phyloP scores from a whole-genome alignment of 2,113 vertebrate genomes.

The Eudyptes chrysolophus region DNA sequence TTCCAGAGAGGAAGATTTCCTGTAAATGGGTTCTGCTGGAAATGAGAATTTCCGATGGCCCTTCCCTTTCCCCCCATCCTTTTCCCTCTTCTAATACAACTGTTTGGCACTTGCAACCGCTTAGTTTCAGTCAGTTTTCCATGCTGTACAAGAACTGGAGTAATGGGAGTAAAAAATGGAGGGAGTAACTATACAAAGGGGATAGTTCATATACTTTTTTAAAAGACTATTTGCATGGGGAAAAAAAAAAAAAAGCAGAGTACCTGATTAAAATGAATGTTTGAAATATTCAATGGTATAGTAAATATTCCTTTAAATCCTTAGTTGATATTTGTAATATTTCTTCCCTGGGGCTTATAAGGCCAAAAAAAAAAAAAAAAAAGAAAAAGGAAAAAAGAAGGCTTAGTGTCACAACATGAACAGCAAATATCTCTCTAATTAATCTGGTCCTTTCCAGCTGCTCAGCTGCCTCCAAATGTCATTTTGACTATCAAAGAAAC shows the following conservation, averaged over 20 bases:
- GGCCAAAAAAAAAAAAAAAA: not conserved
- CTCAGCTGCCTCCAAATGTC: slow-evolving; percentile 8
- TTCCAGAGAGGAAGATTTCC: slow-evolving; percentile 45
- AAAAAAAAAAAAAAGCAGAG: not conserved
- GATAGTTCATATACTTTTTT: not conserved
- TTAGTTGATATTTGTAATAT: not conserved
- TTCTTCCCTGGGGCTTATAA: not conserved
- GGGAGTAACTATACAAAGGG: not conserved
- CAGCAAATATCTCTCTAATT: not conserved
- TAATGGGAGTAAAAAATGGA: not conserved
- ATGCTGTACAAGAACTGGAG: not conserved
- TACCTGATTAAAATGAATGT: not conserved
- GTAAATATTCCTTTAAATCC: not conserved
- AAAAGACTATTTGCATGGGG: not conserved
- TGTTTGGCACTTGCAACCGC: not conserved
- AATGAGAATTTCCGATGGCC: slow-evolving; percentile 6
- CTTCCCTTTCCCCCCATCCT: not conserved
- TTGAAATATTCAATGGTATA: not conserved
- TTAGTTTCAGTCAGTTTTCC: slow-evolving; percentile 29
- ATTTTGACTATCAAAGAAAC: slow-evolving; percentile 26
- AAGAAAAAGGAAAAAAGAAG: not conserved
- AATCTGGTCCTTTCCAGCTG: slow-evolving; percentile 23
- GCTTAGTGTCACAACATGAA: not conserved
- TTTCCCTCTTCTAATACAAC: not conserved
- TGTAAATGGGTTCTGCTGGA: slow-evolving; percentile 50